phyloP scores from a whole-genome alignment of 2,113 vertebrate genomes.

The Charina bottae region DNA sequence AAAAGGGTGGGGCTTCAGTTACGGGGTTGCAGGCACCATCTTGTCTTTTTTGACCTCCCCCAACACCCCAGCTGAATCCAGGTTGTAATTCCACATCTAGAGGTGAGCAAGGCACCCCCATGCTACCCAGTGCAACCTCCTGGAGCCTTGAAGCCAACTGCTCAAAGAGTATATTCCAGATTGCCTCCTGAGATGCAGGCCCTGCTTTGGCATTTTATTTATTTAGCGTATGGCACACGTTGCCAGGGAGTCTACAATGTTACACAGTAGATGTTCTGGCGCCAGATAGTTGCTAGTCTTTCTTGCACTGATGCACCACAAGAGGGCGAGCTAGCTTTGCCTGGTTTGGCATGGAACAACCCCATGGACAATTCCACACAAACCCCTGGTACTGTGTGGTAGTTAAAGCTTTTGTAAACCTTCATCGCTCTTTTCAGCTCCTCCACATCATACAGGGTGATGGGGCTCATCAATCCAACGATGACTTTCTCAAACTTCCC shows the following conservation, averaged over 20 bases:
- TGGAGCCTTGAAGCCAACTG: neutral
- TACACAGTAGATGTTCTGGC: no score
- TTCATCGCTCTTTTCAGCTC: slow-evolving; percentile 88
- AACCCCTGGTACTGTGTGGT: neutral
- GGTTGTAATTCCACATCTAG: neutral
- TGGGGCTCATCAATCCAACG: slow-evolving; percentile 84
- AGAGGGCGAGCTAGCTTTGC: no score
- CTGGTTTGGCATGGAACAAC: neutral
- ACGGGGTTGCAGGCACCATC: neutral
- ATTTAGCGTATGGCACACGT: no score
- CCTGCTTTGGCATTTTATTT: no score
- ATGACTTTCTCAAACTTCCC: slow-evolving; percentile 88
- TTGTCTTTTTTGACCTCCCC: neutral
- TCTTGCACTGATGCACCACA: no score
- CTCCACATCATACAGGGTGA: slow-evolving; percentile 82
- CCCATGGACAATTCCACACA: neutral
- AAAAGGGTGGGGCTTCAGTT: neutral
- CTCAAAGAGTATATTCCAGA: neutral
- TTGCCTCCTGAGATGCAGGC: neutral
- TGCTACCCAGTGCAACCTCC: neutral
- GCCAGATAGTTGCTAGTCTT: no score
- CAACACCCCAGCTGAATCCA: neutral
- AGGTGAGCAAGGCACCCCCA: neutral
- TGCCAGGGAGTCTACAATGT: no score
- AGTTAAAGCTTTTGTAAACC: slow-evolving; percentile 70